Percentiles rank a stretch among this genome's conserved stretches.
These are phyloP conservation scores for Drosophila borealis DNA, from an alignment of 2,888 invertebrate genomes.

Conservation along the genomic window DNA sequence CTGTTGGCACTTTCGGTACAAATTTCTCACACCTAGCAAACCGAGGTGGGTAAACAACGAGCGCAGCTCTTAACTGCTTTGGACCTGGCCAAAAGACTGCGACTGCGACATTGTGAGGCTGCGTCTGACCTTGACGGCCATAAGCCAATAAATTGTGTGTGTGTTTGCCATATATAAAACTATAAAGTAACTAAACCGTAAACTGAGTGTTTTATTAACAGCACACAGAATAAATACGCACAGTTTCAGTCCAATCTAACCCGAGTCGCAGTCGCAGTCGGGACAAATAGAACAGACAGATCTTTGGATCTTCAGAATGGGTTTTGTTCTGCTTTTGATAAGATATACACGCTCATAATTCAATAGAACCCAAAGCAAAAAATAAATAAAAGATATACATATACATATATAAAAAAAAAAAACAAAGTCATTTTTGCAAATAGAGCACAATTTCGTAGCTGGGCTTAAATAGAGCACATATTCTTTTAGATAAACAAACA, in stretches of 20 bases:
- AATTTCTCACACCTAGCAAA: conserved; percentile 69
- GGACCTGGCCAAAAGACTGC: conserved; percentile 20
- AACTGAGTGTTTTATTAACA: conserved; percentile 74
- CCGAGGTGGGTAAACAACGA: conserved; percentile 42
- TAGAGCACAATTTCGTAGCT: conserved; percentile 27
- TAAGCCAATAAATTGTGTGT: conserved; percentile 74
- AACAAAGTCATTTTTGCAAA: conserved; percentile 64
- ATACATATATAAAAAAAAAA: conserved; percentile 1
- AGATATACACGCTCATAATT: conserved; percentile 43
- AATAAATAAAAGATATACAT: conserved; percentile 15
- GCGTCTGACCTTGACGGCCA: conserved; percentile 74
- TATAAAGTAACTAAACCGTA: conserved; percentile 60
- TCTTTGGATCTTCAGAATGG: conserved; percentile 43
- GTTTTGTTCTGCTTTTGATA: conserved; percentile 27
- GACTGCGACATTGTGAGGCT: conserved; percentile 24
- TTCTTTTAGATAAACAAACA: conserved; percentile 13
- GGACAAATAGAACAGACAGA: conserved; percentile 41
- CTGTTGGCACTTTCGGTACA: conserved; percentile 66
- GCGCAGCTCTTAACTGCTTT: conserved; percentile 22
- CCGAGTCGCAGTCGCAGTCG: conserved; percentile 37
- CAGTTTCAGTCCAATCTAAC: conserved; percentile 33
- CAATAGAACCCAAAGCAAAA: conserved; percentile 26
- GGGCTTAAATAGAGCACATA: conserved; percentile 1
- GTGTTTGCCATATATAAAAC: conserved; percentile 72
- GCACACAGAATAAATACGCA: conserved; percentile 53